Conservation (phyloP, 2,113 vertebrate genomes). For the Spea multiplicata region DNA sequence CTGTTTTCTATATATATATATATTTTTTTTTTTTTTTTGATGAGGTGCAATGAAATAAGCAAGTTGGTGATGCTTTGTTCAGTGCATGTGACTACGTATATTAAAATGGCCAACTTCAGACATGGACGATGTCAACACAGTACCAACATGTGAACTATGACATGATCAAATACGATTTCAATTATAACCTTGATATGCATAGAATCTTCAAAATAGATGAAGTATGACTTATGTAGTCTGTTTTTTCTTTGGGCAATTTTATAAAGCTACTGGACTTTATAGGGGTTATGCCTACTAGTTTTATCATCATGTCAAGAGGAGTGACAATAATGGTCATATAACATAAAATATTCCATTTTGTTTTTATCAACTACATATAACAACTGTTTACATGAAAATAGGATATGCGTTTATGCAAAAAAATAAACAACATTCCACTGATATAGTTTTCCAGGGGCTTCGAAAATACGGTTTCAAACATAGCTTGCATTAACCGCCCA, state of each 20-base stretch:
- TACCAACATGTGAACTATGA: conserved; percentile 62
- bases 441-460: conserved; percentile 51
- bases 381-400: conserved; percentile 56
- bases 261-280: conserved; percentile 52
- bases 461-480: conserved; percentile 53
- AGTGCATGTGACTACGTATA: conserved; percentile 84
- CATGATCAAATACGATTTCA: conserved; percentile 58
- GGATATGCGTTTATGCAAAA: conserved; percentile 58
- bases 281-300: conserved; percentile 53
- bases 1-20: too few relatives aligned
- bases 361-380: conserved; percentile 57
- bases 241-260: conserved; percentile 56
- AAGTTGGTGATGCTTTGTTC: conserved; percentile 64
- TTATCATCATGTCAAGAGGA: conserved; percentile 38
- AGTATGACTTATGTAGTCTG: conserved; percentile 54
- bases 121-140: conserved; percentile 61
- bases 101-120: conserved; percentile 66
- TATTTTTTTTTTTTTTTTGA: conserved; percentile 48
- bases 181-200: conserved; percentile 56
- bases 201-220: conserved; percentile 54
- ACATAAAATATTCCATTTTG: conserved; percentile 46
- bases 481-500: conserved; percentile 50
- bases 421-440: conserved; percentile 56
- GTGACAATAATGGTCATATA: conserved; percentile 54
- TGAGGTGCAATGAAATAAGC: conserved; percentile 54